These are phyloP conservation scores for Poecilia velifera DNA, from an alignment of 2,797 vertebrate species.

Conservation along the genomic window DNA sequence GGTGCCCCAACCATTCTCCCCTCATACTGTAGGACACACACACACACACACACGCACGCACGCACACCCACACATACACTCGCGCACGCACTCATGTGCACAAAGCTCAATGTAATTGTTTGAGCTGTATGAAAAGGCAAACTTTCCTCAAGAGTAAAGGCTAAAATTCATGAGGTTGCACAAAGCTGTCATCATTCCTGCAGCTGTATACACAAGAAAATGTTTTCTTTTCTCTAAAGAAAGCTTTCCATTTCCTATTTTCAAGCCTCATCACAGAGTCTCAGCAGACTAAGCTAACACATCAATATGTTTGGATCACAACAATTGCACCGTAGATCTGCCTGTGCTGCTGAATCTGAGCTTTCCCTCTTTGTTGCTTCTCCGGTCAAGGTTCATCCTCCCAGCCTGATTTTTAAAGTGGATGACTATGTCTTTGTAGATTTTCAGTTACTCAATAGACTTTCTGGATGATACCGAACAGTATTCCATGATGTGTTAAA, in stretches of 20 bases:
- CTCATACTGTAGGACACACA: slow-evolving; percentile 4
- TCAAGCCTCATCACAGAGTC: not conserved
- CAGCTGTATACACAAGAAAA: slow-evolving; percentile 6
- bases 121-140: slow-evolving; percentile 11
- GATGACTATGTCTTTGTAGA: not conserved
- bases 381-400: not conserved
- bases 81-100: not conserved
- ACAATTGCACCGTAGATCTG: not conserved
- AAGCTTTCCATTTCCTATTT: not conserved
- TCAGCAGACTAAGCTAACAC: not conserved
- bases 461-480: not conserved
- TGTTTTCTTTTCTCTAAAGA: not conserved
- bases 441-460: not conserved
- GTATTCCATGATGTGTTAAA: not conserved
- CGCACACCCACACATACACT: slow-evolving; percentile 11
- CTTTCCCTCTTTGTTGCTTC: not conserved
- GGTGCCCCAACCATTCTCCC: slow-evolving; percentile 10
- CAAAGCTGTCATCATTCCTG: slow-evolving; percentile 5
- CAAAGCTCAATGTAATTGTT: slow-evolving; percentile 34
- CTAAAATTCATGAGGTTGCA: slow-evolving; percentile 31
- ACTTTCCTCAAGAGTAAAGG: slow-evolving; percentile 9
- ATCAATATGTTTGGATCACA: not conserved
- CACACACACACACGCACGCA: slow-evolving; percentile 11
- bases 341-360: not conserved
- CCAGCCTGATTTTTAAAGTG: not conserved